Evolutionary conservation across 2,797 vertebrate genomes (phyloP).

Genomic region (Halcyon chelicuti): DNA sequence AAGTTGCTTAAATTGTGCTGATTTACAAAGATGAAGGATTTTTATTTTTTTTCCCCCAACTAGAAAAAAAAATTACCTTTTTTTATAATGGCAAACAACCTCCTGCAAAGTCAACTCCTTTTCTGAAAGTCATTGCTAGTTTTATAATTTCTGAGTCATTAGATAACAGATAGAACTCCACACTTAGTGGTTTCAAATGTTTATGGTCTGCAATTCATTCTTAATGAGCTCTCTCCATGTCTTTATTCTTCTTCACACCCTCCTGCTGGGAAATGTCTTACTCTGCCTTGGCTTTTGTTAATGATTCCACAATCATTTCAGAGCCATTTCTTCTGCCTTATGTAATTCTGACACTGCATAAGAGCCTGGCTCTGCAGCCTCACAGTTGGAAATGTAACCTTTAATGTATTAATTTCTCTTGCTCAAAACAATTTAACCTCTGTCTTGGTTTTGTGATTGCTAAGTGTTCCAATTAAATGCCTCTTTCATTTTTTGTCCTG

Average conservation of each 20-base stretch:
- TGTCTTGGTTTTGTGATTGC: conserved; percentile 87
- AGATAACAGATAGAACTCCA: conserved; percentile 88
- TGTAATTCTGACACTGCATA: conserved; percentile 84
- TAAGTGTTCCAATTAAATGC: conserved; percentile 88
- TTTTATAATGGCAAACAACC: conserved; percentile 78
- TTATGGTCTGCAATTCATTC: conserved; percentile 91
- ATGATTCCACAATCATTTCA: conserved; percentile 87
- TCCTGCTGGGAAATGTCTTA: conserved; percentile 89
- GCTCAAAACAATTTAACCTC: conserved; percentile 91
- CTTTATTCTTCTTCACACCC: conserved; percentile 85
- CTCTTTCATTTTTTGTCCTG: conserved; percentile 82
- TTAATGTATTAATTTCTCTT: conserved; percentile 90
- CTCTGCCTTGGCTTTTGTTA: conserved; percentile 86
- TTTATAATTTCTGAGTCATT: conserved; percentile 90
- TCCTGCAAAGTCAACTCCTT: conserved; percentile 85
- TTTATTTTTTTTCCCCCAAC: conserved; percentile 48
- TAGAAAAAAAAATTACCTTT: conserved; percentile 73
- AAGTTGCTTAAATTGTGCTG: conserved; percentile 79
- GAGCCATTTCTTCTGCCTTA: conserved; percentile 87
- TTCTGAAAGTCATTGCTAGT: conserved; percentile 86
- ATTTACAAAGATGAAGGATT: conserved; percentile 79
- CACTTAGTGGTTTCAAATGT: conserved; percentile 89
- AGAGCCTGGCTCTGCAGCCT: conserved; percentile 83
- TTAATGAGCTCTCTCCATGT: conserved; percentile 89
- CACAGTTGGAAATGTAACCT: conserved; percentile 88